Evolutionary conservation across 2,797 vertebrate genomes (phyloP).

Genomic region (Euphonia xanthogaster): DNA sequence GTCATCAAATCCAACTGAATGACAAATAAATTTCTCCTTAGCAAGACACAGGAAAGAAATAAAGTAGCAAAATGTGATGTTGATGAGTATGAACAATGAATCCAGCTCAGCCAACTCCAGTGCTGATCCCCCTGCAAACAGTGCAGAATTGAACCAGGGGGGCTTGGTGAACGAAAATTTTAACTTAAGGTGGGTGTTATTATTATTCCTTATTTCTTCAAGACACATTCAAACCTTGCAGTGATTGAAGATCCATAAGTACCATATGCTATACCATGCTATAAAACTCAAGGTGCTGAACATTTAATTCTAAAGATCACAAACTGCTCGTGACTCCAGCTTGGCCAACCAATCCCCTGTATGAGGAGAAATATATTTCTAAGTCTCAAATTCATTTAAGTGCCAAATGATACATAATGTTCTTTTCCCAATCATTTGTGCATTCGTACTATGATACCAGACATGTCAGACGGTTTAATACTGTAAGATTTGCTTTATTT

Average conservation of each 20-base stretch:
- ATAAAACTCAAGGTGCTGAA: neutral
- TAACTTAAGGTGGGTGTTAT: neutral
- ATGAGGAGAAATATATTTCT: neutral
- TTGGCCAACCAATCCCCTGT: neutral
- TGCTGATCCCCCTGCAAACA: neutral
- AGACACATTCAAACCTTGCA: neutral
- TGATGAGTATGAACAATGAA: neutral
- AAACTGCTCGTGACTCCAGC: neutral
- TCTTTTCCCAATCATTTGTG: neutral
- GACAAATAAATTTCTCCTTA: neutral
- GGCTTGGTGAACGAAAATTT: neutral
- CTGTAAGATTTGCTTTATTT: neutral
- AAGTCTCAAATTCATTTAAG: neutral
- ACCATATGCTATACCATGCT: neutral
- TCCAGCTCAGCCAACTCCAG: neutral
- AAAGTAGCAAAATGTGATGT: neutral
- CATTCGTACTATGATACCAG: neutral
- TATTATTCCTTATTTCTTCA: neutral
- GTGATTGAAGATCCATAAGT: neutral
- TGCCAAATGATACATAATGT: neutral
- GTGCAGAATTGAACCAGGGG: neutral
- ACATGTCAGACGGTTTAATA: neutral
- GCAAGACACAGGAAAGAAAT: neutral
- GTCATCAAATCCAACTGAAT: neutral
- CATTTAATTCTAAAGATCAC: neutral